Evolutionary conservation across 92 coral and sea anemone genomes (phyloP).

Genomic region (Bergia sp.): DNA sequence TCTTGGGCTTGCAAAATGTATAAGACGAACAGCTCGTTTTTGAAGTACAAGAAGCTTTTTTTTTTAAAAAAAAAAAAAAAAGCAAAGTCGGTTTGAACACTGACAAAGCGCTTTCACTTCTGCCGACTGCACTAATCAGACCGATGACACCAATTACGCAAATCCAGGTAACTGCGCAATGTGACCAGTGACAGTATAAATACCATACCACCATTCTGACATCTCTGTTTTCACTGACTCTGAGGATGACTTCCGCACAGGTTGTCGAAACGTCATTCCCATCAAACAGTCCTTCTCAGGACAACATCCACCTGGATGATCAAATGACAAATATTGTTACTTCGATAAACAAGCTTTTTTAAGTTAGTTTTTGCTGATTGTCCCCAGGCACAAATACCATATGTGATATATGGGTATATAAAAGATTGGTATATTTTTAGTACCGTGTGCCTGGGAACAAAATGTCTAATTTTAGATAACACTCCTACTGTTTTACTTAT

Average conservation of each 20-base stretch:
- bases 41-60: conserved; percentile 37
- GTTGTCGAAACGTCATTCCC: too few species aligned
- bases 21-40: conserved; percentile 43
- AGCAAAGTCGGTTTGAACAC: too few species aligned
- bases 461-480: background rate
- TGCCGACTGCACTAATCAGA: conserved; percentile 42
- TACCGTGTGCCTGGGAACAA: background rate
- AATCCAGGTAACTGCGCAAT: conserved; percentile 21
- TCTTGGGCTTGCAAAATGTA: conserved; percentile 24
- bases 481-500: conserved; percentile 14
- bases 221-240: too few species aligned
- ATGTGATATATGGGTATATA: conserved; percentile 1
- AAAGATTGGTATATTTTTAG: conserved; percentile 3
- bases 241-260: too few species aligned
- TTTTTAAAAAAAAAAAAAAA: too few species aligned
- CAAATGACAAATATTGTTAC: too few species aligned
- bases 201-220: conserved; percentile 4
- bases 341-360: background rate
- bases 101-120: background rate
- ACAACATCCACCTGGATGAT: too few species aligned
- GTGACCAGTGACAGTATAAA: background rate
- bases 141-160: conserved; percentile 8
- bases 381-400: conserved; percentile 16
- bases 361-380: conserved; percentile 8
- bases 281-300: too few species aligned